Conservation (phyloP, 2,888 invertebrate species). For the Eilema griseolum region DNA sequence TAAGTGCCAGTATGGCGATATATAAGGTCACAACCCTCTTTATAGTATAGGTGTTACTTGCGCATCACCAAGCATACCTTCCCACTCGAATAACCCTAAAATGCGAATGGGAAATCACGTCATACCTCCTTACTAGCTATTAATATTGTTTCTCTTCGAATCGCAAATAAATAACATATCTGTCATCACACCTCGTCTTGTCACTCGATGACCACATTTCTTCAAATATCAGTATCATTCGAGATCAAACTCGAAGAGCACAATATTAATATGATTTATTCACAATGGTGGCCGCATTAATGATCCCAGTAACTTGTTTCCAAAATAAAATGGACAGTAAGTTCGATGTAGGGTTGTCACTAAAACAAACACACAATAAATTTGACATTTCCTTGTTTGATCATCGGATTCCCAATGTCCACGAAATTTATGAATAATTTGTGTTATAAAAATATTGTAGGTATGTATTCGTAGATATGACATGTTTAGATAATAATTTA, state of each 20-base stretch:
- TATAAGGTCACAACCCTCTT: neutral
- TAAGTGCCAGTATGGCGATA: neutral
- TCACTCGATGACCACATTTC: conserved; percentile 25
- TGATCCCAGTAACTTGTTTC: conserved; percentile 51
- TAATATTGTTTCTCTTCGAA: conserved; percentile 1
- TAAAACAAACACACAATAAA: conserved; percentile 12
- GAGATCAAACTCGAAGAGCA: conserved; percentile 26
- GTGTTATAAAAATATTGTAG: neutral
- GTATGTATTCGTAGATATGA: neutral
- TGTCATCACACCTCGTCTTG: conserved; percentile 16
- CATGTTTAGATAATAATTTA: neutral
- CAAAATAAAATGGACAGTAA: conserved; percentile 49
- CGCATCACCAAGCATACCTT: neutral
- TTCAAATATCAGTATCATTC: conserved; percentile 37
- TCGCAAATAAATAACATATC: conserved; percentile 14
- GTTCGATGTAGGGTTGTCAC: conserved; percentile 10
- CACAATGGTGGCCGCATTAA: conserved; percentile 48
- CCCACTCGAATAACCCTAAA: neutral
- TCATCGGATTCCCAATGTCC: neutral
- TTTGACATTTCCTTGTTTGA: conserved; percentile 3
- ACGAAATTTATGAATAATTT: neutral
- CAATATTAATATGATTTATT: conserved; percentile 63
- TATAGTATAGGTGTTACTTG: neutral
- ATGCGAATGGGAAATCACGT: neutral
- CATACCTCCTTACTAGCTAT: neutral